Base-by-base conservation (phyloP, 1,140 invertebrate genomes). In the Notospermus geniculatus region DNA sequence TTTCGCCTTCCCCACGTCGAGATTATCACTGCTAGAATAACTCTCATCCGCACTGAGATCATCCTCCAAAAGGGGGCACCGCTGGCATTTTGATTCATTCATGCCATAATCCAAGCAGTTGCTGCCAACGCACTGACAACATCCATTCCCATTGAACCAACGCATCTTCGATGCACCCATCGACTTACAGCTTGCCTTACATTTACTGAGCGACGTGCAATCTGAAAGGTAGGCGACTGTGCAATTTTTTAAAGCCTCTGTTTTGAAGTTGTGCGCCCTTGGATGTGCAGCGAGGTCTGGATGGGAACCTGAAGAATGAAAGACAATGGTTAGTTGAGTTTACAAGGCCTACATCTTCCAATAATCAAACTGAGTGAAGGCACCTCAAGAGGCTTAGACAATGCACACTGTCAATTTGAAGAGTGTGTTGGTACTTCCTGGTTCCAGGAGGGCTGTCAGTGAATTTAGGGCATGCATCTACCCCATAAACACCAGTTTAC, bases 91-190 rank as follows among this genome's bases (percentile, higher is more conserved):
- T 23, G 71, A 67, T 58, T 71, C 62, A 54, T 59, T 71, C 1
- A 72, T 90, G 2, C 94, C 94, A 82, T 95, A 95, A 77, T 94
- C 92, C 41, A 93, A 86, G 77, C 93, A 97, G 50, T 88, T 89
- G 58, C 89, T 86, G 2, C 93, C 92, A 59, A 97, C 86, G 80
- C 94, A 97, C 78, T 97, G 91, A 80, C 94, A 97, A 73, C 94
- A 97, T 1, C 92, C 93, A 56, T 72, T 57, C 77, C 95, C 91
- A 78, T 95, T 92, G 80, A 97, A 97, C 92, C 92, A 95, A 75
- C 93, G 85, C 78, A 87, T 91, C 79, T 87, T 87, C 15, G 84
- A 81, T 7, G 88, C 87, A 27, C 89, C 89, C 86, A 89, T 90
- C 0, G 90, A 90, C 62, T 87, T 85, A 75, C 92, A 95, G 9